Conservation (phyloP, 1,140 invertebrate species). For the Eriocheir sinensis region DNA sequence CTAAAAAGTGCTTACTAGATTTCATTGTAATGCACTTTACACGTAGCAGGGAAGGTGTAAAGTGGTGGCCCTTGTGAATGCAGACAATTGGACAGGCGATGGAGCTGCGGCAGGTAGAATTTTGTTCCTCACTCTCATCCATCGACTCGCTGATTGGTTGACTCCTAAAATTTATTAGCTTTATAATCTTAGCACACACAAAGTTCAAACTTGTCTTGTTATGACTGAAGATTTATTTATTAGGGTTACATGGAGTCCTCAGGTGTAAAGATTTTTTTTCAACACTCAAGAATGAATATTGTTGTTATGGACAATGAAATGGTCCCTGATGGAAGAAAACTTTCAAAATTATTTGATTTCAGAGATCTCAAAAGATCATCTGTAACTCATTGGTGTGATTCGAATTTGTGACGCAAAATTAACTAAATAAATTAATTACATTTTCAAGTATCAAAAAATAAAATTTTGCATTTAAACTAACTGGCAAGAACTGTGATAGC, state of each 20-base stretch:
- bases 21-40: not conserved
- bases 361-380: too few species aligned
- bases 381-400: too few species aligned
- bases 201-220: constrained; percentile 26
- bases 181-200: not conserved
- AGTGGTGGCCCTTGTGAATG: not conserved
- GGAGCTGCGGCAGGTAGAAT: not conserved
- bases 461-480: too few species aligned
- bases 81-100: not conserved
- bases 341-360: too few species aligned
- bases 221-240: not conserved
- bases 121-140: not conserved
- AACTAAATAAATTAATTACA: too few species aligned
- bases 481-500: not conserved
- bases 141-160: not conserved
- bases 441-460: too few species aligned
- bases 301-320: too few species aligned
- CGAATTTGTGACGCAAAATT: too few species aligned
- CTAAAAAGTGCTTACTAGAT: not conserved
- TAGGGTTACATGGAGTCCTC: not conserved
- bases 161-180: not conserved
- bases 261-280: not conserved
- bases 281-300: not conserved
- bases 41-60: not conserved
- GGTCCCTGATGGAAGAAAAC: too few species aligned